phyloP scores from a whole-genome alignment of 2,888 invertebrate genomes.

The Tuberolachnus salignus region DNA sequence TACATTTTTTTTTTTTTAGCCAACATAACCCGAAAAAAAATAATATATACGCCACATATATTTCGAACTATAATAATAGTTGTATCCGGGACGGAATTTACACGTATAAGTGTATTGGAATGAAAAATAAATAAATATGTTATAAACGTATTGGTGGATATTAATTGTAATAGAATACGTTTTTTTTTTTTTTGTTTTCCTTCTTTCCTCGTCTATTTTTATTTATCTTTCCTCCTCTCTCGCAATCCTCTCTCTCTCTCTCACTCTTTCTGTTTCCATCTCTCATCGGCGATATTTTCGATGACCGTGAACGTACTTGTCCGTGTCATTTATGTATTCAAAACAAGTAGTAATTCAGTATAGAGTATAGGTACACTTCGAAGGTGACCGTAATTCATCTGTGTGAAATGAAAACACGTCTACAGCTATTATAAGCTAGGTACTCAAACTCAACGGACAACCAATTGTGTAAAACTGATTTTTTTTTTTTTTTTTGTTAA shows the following conservation, averaged over 20 bases:
- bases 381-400: neutral
- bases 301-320: constrained; percentile 26
- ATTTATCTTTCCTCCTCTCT: neutral
- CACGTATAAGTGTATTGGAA: too few relatives aligned
- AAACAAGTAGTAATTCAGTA: neutral
- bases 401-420: neutral
- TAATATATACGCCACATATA: too few relatives aligned
- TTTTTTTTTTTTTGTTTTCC: neutral
- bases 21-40: too few relatives aligned
- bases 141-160: neutral
- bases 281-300: neutral
- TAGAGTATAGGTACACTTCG: neutral
- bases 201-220: neutral
- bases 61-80: too few relatives aligned
- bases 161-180: neutral
- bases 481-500: too few relatives aligned
- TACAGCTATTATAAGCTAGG: too few relatives aligned
- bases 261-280: neutral
- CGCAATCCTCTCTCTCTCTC: neutral
- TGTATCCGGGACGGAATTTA: too few relatives aligned
- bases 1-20: too few relatives aligned
- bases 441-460: neutral
- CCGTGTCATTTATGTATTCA: constrained; percentile 12
- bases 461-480: neutral
- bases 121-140: too few relatives aligned